phyloP scores from a whole-genome alignment of 1,140 invertebrate species.

The Brachionus asplanchnoidis region DNA sequence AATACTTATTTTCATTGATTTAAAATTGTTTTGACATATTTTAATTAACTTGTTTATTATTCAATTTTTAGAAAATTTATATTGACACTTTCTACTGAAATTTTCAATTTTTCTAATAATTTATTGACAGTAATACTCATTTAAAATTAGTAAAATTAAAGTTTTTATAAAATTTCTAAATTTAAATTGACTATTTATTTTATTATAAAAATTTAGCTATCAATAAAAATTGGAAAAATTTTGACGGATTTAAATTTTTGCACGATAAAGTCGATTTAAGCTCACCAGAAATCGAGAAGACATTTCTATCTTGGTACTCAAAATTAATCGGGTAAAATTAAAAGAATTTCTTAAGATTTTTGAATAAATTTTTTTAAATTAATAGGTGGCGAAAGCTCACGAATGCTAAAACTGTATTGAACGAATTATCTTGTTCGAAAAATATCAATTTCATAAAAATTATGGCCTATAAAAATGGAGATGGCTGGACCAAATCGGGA shows the following conservation, averaged over 20 bases:
- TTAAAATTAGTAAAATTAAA: too few species aligned
- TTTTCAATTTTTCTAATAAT: too few species aligned
- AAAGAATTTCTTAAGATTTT: background rate
- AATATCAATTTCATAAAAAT: slow-evolving; percentile 52
- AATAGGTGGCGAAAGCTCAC: slow-evolving; percentile 48
- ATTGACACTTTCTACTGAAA: too few species aligned
- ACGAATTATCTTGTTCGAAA: slow-evolving; percentile 51
- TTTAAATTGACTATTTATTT: background rate
- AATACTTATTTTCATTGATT: too few species aligned
- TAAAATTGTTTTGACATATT: too few species aligned
- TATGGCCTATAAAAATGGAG: slow-evolving; percentile 56
- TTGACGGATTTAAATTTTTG: slow-evolving; percentile 47
- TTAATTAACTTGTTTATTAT: too few species aligned
- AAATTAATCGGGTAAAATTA: slow-evolving; percentile 43
- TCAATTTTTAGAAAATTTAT: too few species aligned
- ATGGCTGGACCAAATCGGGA: slow-evolving; percentile 50
- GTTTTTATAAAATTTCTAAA: background rate
- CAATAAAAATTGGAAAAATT: background rate
- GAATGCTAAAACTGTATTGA: slow-evolving; percentile 50
- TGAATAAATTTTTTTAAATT: background rate
- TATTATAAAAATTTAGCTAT: background rate
- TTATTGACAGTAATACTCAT: too few species aligned
- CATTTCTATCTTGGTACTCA: slow-evolving; percentile 50
- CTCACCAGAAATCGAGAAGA: slow-evolving; percentile 52
- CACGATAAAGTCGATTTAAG: slow-evolving; percentile 56